These are phyloP conservation scores for Ferrisia virgata DNA, from an alignment of 2,888 invertebrate species.

Conservation along the genomic window DNA sequence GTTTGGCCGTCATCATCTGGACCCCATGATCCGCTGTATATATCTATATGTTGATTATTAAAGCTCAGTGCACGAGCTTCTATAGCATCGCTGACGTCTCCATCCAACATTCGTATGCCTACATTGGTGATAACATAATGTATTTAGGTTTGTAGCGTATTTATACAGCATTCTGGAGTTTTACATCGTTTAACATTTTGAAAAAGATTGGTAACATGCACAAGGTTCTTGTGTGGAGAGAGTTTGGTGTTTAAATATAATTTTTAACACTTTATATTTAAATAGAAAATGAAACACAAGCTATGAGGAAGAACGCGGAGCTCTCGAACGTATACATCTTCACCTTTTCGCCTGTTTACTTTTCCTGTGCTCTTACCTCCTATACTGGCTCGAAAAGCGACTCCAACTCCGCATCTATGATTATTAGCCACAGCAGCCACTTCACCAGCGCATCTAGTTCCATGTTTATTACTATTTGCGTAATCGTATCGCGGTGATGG, in stretches of 20 bases:
- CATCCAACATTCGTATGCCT: slow-evolving; percentile 97
- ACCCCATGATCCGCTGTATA: slow-evolving; percentile 98
- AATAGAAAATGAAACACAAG: too few relatives aligned
- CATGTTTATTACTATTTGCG: slow-evolving; percentile 92
- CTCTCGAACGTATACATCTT: too few relatives aligned
- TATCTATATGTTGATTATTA: slow-evolving; percentile 95
- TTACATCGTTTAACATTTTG: too few relatives aligned
- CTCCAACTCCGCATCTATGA: slow-evolving; percentile 91
- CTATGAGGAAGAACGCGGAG: too few relatives aligned
- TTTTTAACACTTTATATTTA: too few relatives aligned
- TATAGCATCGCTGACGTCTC: slow-evolving; percentile 97
- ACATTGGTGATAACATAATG: too few relatives aligned
- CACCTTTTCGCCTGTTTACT: too few relatives aligned
- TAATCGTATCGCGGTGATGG: slow-evolving; percentile 97
- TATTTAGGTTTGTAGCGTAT: too few relatives aligned
- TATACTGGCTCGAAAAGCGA: slow-evolving; percentile 91
- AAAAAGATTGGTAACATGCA: too few relatives aligned
- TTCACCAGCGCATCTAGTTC: slow-evolving; percentile 94
- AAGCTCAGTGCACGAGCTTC: slow-evolving; percentile 92
- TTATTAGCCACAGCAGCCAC: slow-evolving; percentile 97
- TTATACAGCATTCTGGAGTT: too few relatives aligned
- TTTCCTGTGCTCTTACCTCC: slow-evolving; percentile 68
- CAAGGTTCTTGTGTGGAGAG: too few relatives aligned
- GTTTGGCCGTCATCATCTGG: slow-evolving; percentile 98
- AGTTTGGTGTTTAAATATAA: too few relatives aligned